These are phyloP conservation scores for Drosophila siamana DNA, from an alignment of 2,888 invertebrate species.

Conservation along the genomic window DNA sequence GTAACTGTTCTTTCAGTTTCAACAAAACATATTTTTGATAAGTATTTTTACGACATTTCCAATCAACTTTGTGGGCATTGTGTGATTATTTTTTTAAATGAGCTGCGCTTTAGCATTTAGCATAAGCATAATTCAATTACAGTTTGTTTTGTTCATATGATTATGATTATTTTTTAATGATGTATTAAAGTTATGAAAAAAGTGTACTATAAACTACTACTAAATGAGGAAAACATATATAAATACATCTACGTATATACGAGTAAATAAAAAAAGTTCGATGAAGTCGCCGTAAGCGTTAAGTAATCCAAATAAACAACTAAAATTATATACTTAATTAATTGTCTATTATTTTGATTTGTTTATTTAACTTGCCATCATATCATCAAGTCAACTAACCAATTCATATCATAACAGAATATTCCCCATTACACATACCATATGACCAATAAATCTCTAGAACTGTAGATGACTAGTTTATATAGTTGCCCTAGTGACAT, in stretches of 20 bases:
- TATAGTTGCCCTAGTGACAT: constrained; percentile 17
- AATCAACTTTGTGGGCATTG: constrained; percentile 60
- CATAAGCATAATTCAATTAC: constrained; percentile 66
- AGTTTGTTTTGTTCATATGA: constrained; percentile 78
- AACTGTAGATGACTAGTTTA: constrained; percentile 47
- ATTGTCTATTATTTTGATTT: constrained; percentile 35
- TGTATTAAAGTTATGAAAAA: constrained; percentile 77
- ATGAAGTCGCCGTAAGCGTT: constrained; percentile 70
- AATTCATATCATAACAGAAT: constrained; percentile 48
- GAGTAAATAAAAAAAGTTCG: constrained; percentile 41
- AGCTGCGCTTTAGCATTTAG: constrained; percentile 64
- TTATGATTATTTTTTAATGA: constrained; percentile 77
- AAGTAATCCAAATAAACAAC: constrained; percentile 77
- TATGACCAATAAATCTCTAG: constrained; percentile 16
- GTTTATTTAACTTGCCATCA: constrained; percentile 25
- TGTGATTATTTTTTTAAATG: constrained; percentile 73
- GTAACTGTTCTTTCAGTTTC: constrained; percentile 40
- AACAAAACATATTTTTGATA: constrained; percentile 68
- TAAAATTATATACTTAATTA: constrained; percentile 50
- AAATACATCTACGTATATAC: constrained; percentile 49
- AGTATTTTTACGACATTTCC: constrained; percentile 69
- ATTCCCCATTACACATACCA: constrained; percentile 23
- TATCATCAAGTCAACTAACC: constrained; percentile 47
- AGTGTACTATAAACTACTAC: constrained; percentile 65
- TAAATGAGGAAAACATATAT: constrained; percentile 26